Evolutionary conservation across 2,113 vertebrate species (phyloP).

Genomic region (Clarias macrocephalus): DNA sequence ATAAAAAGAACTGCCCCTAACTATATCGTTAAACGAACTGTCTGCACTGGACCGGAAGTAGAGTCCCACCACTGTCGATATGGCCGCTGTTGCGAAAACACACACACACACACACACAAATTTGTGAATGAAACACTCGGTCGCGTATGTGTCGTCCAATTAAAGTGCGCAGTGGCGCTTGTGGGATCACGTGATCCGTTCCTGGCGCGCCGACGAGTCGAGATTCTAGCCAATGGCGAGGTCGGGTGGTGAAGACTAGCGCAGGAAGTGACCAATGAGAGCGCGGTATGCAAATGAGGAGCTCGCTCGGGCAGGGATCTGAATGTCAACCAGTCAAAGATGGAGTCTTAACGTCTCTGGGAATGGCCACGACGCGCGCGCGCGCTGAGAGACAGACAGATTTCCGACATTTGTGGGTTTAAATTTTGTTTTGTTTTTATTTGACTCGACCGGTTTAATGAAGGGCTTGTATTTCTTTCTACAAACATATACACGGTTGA

Average conservation of each 20-base stretch:
- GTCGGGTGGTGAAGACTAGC: slow-evolving; percentile 81
- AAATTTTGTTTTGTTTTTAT: slow-evolving; percentile 16
- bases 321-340: slow-evolving; percentile 98
- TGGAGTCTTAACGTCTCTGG: slow-evolving; percentile 81
- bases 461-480: neutral
- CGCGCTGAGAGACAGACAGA: slow-evolving; percentile 58
- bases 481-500: slow-evolving; percentile 33
- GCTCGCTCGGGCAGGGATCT: slow-evolving; percentile 83
- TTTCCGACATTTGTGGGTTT: slow-evolving; percentile 59
- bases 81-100: neutral
- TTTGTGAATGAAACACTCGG: slow-evolving; percentile 88
- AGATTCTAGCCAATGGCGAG: slow-evolving; percentile 74
- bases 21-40: no score
- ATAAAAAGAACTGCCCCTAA: neutral
- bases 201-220: slow-evolving; percentile 70
- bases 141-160: slow-evolving; percentile 85
- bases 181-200: slow-evolving; percentile 65
- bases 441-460: slow-evolving; percentile 34
- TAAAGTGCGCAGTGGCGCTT: slow-evolving; percentile 71
- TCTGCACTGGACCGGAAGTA: neutral
- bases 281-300: slow-evolving; percentile 83
- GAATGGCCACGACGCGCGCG: slow-evolving; percentile 80
- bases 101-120: slow-evolving; percentile 62
- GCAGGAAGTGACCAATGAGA: slow-evolving; percentile 81
- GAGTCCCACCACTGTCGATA: slow-evolving; percentile 22